phyloP scores from a whole-genome alignment of 2,113 vertebrate genomes.

The Genyomyrus donnyi region DNA sequence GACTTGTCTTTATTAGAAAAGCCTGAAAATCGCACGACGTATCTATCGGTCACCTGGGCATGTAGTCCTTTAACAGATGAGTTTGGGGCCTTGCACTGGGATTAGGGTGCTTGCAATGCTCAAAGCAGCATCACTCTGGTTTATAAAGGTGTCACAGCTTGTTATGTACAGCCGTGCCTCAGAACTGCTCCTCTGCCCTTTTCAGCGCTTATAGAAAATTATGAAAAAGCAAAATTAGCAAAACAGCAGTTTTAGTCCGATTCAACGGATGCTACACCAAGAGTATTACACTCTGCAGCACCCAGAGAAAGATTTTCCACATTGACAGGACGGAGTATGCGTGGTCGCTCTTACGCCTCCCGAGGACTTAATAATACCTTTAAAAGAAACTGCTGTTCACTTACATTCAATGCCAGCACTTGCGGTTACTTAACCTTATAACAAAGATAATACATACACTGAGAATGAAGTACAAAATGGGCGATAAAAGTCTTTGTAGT shows the following conservation, averaged over 20 bases:
- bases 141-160: background rate
- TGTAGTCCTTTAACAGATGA: background rate
- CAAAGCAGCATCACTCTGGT: background rate
- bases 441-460: background rate
- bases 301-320: background rate
- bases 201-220: background rate
- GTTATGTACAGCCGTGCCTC: too few relatives aligned
- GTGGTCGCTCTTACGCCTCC: background rate
- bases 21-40: background rate
- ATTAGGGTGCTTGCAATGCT: background rate
- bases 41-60: background rate
- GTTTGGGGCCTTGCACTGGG: background rate
- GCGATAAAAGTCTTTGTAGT: background rate
- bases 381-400: background rate
- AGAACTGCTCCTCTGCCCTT: background rate
- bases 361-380: background rate
- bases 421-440: background rate
- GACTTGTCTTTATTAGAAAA: conserved; percentile 6
- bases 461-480: background rate
- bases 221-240: background rate
- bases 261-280: background rate
- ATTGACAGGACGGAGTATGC: too few relatives aligned
- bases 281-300: background rate
- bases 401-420: background rate
- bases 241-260: background rate